Evolutionary conservation across 1,140 invertebrate genomes (phyloP), one percentile per base, ranked within the genome.

Genomic region (Papilio glaucus): DNA sequence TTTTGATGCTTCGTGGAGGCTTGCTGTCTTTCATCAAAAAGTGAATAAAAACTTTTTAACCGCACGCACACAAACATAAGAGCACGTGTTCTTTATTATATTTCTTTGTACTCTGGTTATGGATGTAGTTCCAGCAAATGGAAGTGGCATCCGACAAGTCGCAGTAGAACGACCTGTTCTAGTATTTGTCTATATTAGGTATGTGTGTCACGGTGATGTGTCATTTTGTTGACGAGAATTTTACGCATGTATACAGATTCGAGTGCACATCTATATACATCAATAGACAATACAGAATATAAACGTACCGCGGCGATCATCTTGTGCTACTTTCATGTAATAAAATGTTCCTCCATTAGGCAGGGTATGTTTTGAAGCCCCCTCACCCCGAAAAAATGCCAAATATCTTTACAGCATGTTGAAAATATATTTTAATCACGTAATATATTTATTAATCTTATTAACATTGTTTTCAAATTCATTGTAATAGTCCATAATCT

Each of bases 151-250:
- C 65, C 12, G 18, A 67, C 63, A 15, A 42, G 65, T 68, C 21
- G 13, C 15, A 1, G 8, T 24, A 57, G 18, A 57, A 57, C 49
- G 21, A 39, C 10, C 24, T 24, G 65, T 29, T 68, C 65, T 45
- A 68, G 65, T 68, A 42, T 68, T n/a, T 45, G 41, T 29, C 65
- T 68, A 26, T 61, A 42, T 13, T 68, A 9, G 33, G 61, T 39
- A 63, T 38, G 61, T 68, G 41, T 68, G 65, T 68, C 63, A 68
- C n/a, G 39, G 24, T 29, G 65, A 29, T 68, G 39, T 26, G 21
- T 24, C 65, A 21, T 8, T 21, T 42, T 38, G 45, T 49, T 49
- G 18, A 49, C 9, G 18, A 49, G 45, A 10, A 4, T 1, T 38
- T 15, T 9, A 21, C 7, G 21, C 18, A 49, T 18, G 8, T 49